These are phyloP conservation scores for Caenorhabditis parvicauda DNA, from an alignment of 2,888 invertebrate species.

Conservation along the genomic window DNA sequence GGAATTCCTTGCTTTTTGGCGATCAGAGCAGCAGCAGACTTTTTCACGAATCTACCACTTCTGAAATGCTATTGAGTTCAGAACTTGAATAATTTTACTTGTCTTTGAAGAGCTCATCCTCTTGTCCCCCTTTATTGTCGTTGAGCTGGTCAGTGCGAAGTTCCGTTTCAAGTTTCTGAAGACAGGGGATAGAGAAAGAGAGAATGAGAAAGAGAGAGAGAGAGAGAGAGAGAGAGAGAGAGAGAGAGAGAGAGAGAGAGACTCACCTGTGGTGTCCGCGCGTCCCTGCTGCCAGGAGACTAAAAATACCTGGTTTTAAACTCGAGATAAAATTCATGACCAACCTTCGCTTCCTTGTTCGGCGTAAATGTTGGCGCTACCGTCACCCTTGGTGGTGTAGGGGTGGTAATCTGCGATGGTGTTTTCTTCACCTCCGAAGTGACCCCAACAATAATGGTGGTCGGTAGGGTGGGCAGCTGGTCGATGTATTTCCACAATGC, in stretches of 20 bases:
- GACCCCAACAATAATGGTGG: slow-evolving; percentile 11
- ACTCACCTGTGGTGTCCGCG: slow-evolving; percentile 10
- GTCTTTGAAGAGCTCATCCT: neutral
- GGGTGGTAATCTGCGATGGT: slow-evolving; percentile 7
- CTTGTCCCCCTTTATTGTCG: neutral
- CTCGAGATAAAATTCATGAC: neutral
- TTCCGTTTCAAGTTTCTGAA: slow-evolving; percentile 1
- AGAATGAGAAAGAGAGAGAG: neutral
- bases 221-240: slow-evolving; percentile 9
- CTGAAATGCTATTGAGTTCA: slow-evolving; percentile 2
- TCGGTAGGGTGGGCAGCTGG: slow-evolving; percentile 27
- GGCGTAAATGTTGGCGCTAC: slow-evolving; percentile 9
- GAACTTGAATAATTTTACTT: neutral
- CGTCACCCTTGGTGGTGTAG: slow-evolving; percentile 13
- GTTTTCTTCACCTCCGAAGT: slow-evolving; percentile 2
- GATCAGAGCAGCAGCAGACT: slow-evolving; percentile 47
- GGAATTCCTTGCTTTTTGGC: slow-evolving; percentile 42
- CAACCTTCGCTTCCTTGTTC: slow-evolving; percentile 9
- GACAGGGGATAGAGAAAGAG: slow-evolving; percentile 8
- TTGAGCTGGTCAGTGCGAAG: neutral
- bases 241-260: slow-evolving; percentile 15
- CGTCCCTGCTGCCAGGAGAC: slow-evolving; percentile 15
- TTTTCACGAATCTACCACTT: slow-evolving; percentile 45
- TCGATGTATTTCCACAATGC: slow-evolving; percentile 39
- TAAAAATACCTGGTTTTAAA: neutral